Percentiles rank a stretch among this genome's conserved stretches.
phyloP scores from a whole-genome alignment of 2,888 invertebrate genomes.

The Pterostichus madidus region DNA sequence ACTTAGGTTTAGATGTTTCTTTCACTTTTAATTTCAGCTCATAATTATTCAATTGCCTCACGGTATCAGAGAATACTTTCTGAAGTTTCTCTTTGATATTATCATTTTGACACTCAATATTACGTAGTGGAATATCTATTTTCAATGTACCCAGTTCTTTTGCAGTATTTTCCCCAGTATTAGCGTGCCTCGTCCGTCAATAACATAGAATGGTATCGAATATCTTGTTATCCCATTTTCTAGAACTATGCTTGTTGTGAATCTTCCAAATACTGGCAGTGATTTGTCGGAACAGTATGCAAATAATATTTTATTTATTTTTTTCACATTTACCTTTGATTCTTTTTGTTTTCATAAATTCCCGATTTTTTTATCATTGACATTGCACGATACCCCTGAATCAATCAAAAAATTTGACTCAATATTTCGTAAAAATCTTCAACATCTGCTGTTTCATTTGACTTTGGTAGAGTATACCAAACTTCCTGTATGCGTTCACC shows the following conservation, averaged over 20 bases:
- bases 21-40: constrained; percentile 2
- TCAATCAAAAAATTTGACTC: constrained; percentile 14
- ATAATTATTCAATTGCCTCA: neutral
- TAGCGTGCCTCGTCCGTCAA: neutral
- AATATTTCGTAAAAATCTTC: too few relatives aligned
- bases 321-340: constrained; percentile 17
- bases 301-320: constrained; percentile 1
- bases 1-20: neutral
- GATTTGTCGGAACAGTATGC: neutral
- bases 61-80: neutral
- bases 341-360: constrained; percentile 3
- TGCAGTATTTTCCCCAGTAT: neutral
- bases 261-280: constrained; percentile 1
- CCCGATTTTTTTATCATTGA: constrained; percentile 12
- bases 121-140: constrained; percentile 14
- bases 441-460: too few relatives aligned
- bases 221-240: neutral
- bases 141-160: constrained; percentile 19
- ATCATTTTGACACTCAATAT: neutral
- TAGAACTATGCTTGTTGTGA: neutral
- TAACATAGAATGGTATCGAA: constrained; percentile 7
- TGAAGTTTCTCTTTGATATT: neutral
- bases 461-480: too few relatives aligned
- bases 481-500: too few relatives aligned
- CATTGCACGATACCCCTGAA: neutral